A percentile compares a stretch with the other conserved stretches of the same genome.
Evolutionary conservation across 2,888 invertebrate genomes (phyloP).

Genomic region (Calephelis perditalis): DNA sequence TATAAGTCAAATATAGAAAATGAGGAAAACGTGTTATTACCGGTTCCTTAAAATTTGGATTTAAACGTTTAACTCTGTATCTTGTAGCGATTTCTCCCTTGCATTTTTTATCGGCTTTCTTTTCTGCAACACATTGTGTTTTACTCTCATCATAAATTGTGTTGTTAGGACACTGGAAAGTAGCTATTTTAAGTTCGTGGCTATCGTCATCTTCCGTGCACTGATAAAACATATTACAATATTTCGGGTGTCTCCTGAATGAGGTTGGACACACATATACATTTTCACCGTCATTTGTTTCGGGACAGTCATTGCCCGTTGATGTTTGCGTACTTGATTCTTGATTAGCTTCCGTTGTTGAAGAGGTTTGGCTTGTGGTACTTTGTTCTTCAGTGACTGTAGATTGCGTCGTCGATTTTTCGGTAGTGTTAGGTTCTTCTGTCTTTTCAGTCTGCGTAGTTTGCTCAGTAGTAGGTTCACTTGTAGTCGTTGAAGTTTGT

Average conservation of each 20-base stretch:
- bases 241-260: conserved; percentile 88
- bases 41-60: conserved; percentile 72
- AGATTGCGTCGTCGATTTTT: conserved; percentile 35
- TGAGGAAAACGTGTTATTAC: conserved; percentile 54
- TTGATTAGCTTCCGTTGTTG: conserved; percentile 32
- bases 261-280: conserved; percentile 89
- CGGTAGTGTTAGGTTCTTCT: conserved; percentile 35
- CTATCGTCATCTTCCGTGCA: conserved; percentile 82
- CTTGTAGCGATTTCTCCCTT: conserved; percentile 74
- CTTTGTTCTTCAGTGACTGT: conserved; percentile 32
- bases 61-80: conserved; percentile 74
- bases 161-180: conserved; percentile 86
- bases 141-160: conserved; percentile 86
- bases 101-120: conserved; percentile 77
- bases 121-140: conserved; percentile 84
- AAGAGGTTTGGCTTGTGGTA: conserved; percentile 26
- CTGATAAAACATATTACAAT: conserved; percentile 91
- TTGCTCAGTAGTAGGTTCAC: conserved; percentile 31
- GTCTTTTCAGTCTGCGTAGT: conserved; percentile 32
- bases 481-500: conserved; percentile 30
- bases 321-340: conserved; percentile 38
- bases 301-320: conserved; percentile 61
- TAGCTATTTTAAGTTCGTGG: conserved; percentile 85
- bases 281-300: conserved; percentile 83
- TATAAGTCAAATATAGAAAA: neutral